Evolutionary conservation across 2,797 vertebrate genomes (phyloP).

Genomic region (Euthynnus affinis): DNA sequence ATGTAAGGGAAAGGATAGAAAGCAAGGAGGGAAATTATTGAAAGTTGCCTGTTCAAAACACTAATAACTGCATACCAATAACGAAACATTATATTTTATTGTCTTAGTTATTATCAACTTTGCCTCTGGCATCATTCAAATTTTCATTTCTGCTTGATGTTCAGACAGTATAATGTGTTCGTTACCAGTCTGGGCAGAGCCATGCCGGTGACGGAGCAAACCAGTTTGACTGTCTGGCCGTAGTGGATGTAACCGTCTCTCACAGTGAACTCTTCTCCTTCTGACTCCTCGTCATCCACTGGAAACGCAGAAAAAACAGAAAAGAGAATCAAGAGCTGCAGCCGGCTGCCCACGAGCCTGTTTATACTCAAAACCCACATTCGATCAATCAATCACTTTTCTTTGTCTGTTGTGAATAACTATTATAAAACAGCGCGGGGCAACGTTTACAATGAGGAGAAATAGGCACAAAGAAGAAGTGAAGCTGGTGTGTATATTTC

Average conservation of each 20-base stretch:
- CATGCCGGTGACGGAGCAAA: constrained; percentile 99
- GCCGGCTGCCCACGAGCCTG: background rate
- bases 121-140: background rate
- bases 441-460: background rate
- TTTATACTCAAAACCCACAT: constrained; percentile 4
- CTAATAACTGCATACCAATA: background rate
- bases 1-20: background rate
- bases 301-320: constrained; percentile 55
- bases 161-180: background rate
- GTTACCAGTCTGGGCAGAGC: constrained; percentile 97
- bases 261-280: constrained; percentile 99
- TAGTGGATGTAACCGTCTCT: constrained; percentile 99
- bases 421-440: too few relatives aligned
- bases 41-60: too few relatives aligned
- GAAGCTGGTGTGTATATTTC: background rate
- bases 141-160: background rate
- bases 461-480: background rate
- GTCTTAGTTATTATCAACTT: too few relatives aligned
- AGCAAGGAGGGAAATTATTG: too few relatives aligned
- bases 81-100: background rate
- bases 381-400: background rate
- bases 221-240: constrained; percentile 98
- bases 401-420: constrained; percentile 17
- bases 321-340: constrained; percentile 15
- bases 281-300: constrained; percentile 99